These are phyloP conservation scores for Silurus asotus DNA, from an alignment of 2,113 vertebrate genomes.

Conservation along the genomic window DNA sequence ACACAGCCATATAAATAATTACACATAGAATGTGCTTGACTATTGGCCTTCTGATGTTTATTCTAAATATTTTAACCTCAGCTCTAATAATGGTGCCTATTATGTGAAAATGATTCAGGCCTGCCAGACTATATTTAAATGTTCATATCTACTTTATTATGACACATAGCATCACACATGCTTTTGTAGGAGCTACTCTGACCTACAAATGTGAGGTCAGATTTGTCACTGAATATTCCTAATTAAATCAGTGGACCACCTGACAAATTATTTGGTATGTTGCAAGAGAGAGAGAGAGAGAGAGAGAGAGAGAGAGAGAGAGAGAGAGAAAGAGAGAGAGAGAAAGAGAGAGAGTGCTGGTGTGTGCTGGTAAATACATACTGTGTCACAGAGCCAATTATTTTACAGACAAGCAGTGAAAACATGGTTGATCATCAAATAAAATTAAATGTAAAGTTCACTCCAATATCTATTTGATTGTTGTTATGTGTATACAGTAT, in stretches of 20 bases:
- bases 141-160: not conserved
- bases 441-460: not conserved
- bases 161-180: not conserved
- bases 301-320: too few species aligned
- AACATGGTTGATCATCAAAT: not conserved
- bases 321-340: too few species aligned
- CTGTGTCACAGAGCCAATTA: not conserved
- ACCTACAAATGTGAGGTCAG: constrained; percentile 27
- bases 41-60: constrained; percentile 1
- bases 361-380: not conserved
- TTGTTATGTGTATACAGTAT: not conserved
- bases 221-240: constrained; percentile 32
- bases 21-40: not conserved
- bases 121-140: not conserved
- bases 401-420: not conserved
- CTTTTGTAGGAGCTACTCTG: constrained; percentile 3
- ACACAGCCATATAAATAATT: not conserved
- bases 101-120: not conserved
- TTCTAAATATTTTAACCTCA: not conserved
- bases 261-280: constrained; percentile 33
- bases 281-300: constrained; percentile 10
- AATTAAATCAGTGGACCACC: constrained; percentile 41
- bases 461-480: not conserved
- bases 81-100: not conserved
- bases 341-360: too few species aligned